Conservation (phyloP, 1,140 invertebrate species). For the Metaphire vulgaris region DNA sequence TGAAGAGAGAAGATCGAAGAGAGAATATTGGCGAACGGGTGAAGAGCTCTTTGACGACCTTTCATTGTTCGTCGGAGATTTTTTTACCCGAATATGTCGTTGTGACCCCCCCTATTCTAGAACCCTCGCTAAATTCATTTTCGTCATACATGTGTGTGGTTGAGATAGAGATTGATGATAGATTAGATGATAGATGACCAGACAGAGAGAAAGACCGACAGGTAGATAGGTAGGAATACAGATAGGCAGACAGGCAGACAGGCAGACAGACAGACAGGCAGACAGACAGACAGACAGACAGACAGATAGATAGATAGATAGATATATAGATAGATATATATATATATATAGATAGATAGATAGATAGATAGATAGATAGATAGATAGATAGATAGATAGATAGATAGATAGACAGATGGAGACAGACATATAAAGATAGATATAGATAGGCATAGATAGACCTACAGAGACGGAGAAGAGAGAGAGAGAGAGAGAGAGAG, state of each 20-base stretch:
- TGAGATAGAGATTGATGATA: neutral
- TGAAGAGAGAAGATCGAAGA: too few species aligned
- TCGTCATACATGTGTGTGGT: too few species aligned
- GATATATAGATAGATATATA: conserved; percentile 10
- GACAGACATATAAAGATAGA: too few species aligned
- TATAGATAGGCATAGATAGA: too few species aligned
- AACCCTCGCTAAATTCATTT: too few species aligned
- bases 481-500: too few species aligned
- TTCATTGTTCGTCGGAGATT: too few species aligned
- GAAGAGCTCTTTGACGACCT: too few species aligned
- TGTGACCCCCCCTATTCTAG: too few species aligned
- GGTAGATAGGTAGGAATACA: conserved; percentile 6
- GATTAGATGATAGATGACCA: neutral
- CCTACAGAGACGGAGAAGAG: too few species aligned
- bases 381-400: neutral
- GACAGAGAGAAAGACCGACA: conserved; percentile 3
- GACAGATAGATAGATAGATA: conserved; percentile 11
- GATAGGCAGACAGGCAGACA: conserved; percentile 3
- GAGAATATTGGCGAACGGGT: too few species aligned
- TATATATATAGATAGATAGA: conserved; percentile 18
- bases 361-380: conserved; percentile 12
- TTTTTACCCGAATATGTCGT: too few species aligned
- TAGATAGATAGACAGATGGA: neutral
- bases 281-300: conserved; percentile 8
- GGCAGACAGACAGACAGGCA: neutral